Evolutionary conservation across 1,140 invertebrate genomes (phyloP).

Genomic region (Aphelinus certus): DNA sequence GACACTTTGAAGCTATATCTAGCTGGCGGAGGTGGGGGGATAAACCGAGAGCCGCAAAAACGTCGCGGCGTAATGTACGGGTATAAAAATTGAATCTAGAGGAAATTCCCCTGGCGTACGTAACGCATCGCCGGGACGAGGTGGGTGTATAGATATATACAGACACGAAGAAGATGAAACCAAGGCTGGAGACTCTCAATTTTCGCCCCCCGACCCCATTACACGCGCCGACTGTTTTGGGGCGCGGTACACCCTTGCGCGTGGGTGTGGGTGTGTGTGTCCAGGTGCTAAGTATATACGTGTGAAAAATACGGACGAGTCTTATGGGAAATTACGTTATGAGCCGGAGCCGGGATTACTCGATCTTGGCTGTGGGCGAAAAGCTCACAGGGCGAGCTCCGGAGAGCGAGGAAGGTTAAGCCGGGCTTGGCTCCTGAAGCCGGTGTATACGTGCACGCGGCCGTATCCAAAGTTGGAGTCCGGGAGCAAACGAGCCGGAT

Average conservation of each 20-base stretch:
- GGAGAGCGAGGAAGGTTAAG: neutral
- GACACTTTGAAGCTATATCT: too few species aligned
- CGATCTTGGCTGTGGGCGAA: slow-evolving; percentile 13
- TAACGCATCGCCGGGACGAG: too few species aligned
- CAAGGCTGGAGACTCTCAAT: too few species aligned
- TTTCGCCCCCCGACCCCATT: too few species aligned
- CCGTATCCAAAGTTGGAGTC: slow-evolving; percentile 51
- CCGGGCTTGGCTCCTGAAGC: too few species aligned
- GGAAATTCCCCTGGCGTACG: too few species aligned
- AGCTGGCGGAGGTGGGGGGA: neutral
- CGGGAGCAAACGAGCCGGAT: slow-evolving; percentile 44
- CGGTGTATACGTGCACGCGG: slow-evolving; percentile 5
- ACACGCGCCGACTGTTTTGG: too few species aligned
- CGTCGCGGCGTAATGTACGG: neutral
- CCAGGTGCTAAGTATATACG: too few species aligned
- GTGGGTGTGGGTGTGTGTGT: neutral
- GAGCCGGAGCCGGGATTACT: slow-evolving; percentile 40
- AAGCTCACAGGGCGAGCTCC: slow-evolving; percentile 12
- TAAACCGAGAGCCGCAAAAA: neutral
- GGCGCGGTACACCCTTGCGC: neutral
- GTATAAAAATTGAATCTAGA: neutral
- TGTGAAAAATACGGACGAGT: slow-evolving; percentile 23
- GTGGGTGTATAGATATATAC: too few species aligned
- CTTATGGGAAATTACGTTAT: slow-evolving; percentile 59
- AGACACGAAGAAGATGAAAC: too few species aligned